phyloP scores from a whole-genome alignment of 30 jellyfish, hydroid and myxozoan species.

The Aurelia sp. region DNA sequence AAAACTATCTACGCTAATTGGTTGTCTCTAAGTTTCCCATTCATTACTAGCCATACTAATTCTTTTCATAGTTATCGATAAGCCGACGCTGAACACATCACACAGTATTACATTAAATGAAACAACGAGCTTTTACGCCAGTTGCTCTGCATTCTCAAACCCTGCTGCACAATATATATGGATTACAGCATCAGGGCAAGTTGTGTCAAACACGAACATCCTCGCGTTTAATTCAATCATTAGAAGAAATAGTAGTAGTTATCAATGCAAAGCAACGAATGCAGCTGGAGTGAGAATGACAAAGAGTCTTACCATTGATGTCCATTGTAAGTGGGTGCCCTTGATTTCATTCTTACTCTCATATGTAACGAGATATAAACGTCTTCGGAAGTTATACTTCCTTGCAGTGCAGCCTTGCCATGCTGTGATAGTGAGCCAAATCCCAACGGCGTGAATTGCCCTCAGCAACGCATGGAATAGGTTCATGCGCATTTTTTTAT shows the following conservation, averaged over 20 bases:
- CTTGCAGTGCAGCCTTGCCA: too few species aligned
- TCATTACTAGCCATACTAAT: too few species aligned
- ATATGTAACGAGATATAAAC: too few species aligned
- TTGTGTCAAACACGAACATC: not conserved
- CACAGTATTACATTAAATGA: slow-evolving; percentile 14
- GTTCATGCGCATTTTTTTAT: too few species aligned
- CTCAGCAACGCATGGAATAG: too few species aligned
- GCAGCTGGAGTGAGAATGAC: slow-evolving; percentile 18
- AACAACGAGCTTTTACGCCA: not conserved
- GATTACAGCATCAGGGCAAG: slow-evolving; percentile 2
- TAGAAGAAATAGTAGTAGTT: slow-evolving; percentile 26
- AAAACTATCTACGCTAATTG: too few species aligned
- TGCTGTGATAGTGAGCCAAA: too few species aligned
- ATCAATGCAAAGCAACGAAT: slow-evolving; percentile 42
- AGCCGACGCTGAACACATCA: slow-evolving; percentile 1
- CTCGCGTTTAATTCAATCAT: slow-evolving; percentile 9
- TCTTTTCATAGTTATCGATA: too few species aligned
- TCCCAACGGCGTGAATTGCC: too few species aligned
- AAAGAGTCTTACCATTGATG: not conserved
- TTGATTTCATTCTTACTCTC: too few species aligned
- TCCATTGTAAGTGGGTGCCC: slow-evolving; percentile 27
- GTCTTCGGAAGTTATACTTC: too few species aligned
- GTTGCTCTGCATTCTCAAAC: slow-evolving; percentile 10
- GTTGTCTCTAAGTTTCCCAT: too few species aligned
- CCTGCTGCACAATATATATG: slow-evolving; percentile 28